These are phyloP conservation scores for Schizopygopsis malacanthus DNA, from an alignment of 2,797 vertebrate genomes.

Conservation along the genomic window DNA sequence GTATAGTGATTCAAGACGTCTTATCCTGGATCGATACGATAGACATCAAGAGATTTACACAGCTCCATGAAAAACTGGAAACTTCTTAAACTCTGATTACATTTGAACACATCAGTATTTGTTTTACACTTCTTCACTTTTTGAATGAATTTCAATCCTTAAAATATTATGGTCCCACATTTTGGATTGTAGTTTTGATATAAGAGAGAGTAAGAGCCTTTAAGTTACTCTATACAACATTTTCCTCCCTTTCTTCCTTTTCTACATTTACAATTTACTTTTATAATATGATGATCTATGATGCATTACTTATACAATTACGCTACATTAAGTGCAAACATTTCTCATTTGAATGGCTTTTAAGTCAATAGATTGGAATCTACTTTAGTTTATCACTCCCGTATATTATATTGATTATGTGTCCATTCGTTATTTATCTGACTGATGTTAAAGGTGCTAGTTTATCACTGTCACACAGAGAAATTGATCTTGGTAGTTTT, in stretches of 20 bases:
- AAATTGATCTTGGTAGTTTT: background rate
- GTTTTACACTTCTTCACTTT: background rate
- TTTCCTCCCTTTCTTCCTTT: background rate
- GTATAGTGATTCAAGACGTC: conserved; percentile 1
- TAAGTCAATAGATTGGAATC: background rate
- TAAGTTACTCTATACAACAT: background rate
- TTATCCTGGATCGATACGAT: background rate
- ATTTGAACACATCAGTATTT: background rate
- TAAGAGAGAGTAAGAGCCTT: no score
- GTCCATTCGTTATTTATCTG: background rate
- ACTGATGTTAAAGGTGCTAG: background rate
- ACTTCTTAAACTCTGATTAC: background rate
- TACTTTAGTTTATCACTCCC: background rate
- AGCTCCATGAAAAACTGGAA: background rate
- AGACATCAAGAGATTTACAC: background rate
- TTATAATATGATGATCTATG: background rate
- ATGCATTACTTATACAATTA: background rate
- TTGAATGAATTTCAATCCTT: background rate
- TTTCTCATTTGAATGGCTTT: background rate
- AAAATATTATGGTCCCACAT: background rate
- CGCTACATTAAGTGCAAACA: background rate
- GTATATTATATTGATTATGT: background rate
- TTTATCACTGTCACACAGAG: background rate
- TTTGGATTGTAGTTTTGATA: no score
- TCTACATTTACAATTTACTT: background rate